phyloP scores from a whole-genome alignment of 2,113 vertebrate genomes.

The Rhombomys opimus region DNA sequence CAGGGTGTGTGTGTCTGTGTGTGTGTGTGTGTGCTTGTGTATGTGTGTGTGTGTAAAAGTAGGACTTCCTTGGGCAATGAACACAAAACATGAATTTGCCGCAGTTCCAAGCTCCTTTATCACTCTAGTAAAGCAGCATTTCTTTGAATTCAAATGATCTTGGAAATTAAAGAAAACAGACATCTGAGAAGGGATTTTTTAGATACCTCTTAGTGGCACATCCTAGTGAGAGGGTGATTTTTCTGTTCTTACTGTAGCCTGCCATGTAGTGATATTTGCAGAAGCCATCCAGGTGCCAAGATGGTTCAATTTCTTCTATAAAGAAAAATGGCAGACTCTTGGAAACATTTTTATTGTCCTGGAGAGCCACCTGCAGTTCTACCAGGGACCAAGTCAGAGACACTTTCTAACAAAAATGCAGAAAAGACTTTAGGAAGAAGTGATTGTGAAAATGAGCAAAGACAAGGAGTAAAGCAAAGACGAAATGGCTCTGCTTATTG shows the following conservation, averaged over 20 bases:
- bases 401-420: neutral
- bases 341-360: neutral
- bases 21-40: neutral
- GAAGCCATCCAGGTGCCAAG: neutral
- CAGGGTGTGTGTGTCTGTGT: no score
- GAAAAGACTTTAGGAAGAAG: neutral
- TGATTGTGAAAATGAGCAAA: neutral
- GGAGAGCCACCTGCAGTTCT: neutral
- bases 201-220: neutral
- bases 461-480: neutral
- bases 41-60: constrained; percentile 15
- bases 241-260: neutral
- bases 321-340: neutral
- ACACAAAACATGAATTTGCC: neutral
- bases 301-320: constrained; percentile 27
- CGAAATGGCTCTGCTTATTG: neutral
- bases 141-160: constrained; percentile 51
- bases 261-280: neutral
- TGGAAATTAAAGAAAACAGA: constrained; percentile 25
- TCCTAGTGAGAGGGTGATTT: constrained; percentile 24
- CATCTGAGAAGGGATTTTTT: constrained; percentile 2
- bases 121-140: neutral
- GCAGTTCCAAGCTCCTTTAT: constrained; percentile 18
- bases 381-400: neutral
- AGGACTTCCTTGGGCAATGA: neutral